Evolutionary conservation across 2,888 invertebrate species (phyloP), one percentile per base, ranked within the genome.

Genomic region (Eristalinus aeneus): DNA sequence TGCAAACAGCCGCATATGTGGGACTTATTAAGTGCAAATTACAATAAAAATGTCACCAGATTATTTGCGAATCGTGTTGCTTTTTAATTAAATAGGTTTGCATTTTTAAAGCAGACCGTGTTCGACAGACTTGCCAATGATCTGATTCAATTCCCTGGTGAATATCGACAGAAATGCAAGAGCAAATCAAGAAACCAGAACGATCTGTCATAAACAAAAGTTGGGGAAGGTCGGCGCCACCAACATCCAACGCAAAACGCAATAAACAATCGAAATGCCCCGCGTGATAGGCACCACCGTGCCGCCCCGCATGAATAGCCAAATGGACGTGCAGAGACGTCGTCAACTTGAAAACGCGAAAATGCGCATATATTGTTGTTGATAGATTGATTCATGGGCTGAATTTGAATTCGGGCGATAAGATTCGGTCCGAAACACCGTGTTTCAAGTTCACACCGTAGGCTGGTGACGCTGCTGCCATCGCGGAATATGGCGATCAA

Each of bases 191-290:
- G 68, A 84, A 71, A 84, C 46, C 80, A 80, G 71, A 80, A 80
- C 75, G 75, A 85, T 85, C 80, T 80, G 84, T 85, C 84, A 85
- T 85, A 85, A 80, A 76, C 76, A 80, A 85, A 84, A 85, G 84
- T 85, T 85, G 84, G 63, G 84, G 80, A 85, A 85, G 84, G 84
- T 85, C 84, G 80, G 80, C 84, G 80, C 84, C 84, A 80, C 63
- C 64, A 34, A 63, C 39, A 39, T 11, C 23, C 39, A 54, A 64
- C 39, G 64, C 73, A 73, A 39, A 39, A 65, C 74, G 65, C 64
- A 74, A 56, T 54, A 56, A 11, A 36, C 58, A 65, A 20, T 22
- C 56, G 39, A 67, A 75, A 58, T 56, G 34, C 16, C 31, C 36
- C 34, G 20, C 46, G 31, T 23, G 22, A 23, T 56, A 23, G 56